These are phyloP conservation scores for Anser cygnoides DNA, from an alignment of 2,113 vertebrate species.

Conservation along the genomic window DNA sequence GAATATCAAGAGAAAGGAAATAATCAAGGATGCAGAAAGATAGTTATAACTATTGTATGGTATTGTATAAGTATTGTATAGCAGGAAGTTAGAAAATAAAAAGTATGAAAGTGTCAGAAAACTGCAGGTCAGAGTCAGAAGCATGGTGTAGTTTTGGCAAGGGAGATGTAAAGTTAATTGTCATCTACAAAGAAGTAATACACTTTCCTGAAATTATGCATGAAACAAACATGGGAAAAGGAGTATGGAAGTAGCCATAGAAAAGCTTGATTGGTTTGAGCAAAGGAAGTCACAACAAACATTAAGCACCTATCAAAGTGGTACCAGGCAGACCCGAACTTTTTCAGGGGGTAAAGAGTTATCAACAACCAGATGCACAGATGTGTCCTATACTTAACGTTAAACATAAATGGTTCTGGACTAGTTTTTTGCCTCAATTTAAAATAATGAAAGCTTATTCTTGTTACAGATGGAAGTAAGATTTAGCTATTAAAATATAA, in stretches of 20 bases:
- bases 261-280: not conserved
- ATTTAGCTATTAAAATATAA: not conserved
- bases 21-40: not conserved
- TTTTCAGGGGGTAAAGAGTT: not conserved
- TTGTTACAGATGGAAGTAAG: not conserved
- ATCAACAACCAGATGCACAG: not conserved
- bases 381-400: not conserved
- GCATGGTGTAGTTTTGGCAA: not conserved
- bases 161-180: not conserved
- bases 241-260: not conserved
- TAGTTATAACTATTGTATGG: not conserved
- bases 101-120: not conserved
- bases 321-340: not conserved
- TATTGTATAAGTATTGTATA: not conserved
- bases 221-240: not conserved
- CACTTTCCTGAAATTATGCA: not conserved
- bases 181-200: not conserved
- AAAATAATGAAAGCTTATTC: not conserved
- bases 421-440: not conserved
- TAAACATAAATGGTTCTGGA: not conserved
- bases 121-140: not conserved
- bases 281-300: not conserved
- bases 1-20: not conserved
- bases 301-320: not conserved
- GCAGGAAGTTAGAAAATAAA: constrained; percentile 3